Base-by-base conservation (phyloP, 2,113 vertebrate genomes). In the Apteryx mantelli region DNA sequence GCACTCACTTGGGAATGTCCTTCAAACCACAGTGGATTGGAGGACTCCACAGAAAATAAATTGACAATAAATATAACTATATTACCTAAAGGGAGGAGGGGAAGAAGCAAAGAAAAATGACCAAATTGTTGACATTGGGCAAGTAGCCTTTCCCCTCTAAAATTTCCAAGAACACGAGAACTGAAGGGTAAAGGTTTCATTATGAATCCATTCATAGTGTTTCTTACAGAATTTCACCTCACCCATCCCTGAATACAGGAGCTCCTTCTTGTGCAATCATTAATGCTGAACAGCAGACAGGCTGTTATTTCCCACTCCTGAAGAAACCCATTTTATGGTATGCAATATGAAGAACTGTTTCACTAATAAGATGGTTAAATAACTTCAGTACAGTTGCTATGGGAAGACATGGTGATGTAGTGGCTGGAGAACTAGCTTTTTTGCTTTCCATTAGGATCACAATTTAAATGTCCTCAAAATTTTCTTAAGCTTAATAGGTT, bases 41-140 rank as follows among this genome's bases (percentile, higher is more conserved):
- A 97, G 82, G 61, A 65, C 89, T 94, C 88, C 93, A 96, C 77
- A 96, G 79, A 94, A 96, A 97, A 96, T 89, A 96, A 98, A 97
- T 36, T 86, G 93, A 84, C 91, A 97, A 95, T 65, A 95, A 97
- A 96, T 91, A 95, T 19, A 11, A 95, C 91, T 91, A 34, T 82
- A 40, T 79, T 94, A 85, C 93, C 61, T 61, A 93, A 71, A 95
- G 71, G 89, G 81, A 92, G 91, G 78, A 82, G 83, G 86, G 66
- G 82, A 82, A 36, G 56, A 88, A 94, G 89, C 24, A 83, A 40
- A 13, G 13, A 94, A 95, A 78, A 97, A 97, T 52, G 78, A 87
- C 74, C 88, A 53, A 95, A 82, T 60, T 97, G 96, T 97, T 98
- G 96, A 66, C 81, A 58, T 1, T 89, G 88, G 89, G 97, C 93